Conservation (phyloP, 1,140 invertebrate species). For the Tenebrio molitor region DNA sequence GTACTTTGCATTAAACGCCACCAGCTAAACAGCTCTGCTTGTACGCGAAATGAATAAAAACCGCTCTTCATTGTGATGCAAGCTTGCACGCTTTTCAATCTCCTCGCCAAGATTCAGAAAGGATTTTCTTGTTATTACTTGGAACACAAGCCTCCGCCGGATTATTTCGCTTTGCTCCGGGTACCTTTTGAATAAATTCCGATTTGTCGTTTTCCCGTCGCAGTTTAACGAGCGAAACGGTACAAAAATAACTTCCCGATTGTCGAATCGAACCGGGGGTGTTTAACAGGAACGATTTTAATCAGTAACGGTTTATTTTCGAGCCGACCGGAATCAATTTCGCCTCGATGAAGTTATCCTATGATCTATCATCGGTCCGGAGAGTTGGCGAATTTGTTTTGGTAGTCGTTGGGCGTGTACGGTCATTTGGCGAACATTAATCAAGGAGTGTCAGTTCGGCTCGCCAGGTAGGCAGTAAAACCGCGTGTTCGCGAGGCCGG, state of each 20-base stretch:
- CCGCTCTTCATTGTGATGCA: constrained; percentile 34
- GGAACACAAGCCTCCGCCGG: not conserved
- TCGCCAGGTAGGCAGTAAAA: constrained; percentile 38
- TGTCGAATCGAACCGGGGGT: not conserved
- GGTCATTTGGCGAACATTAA: constrained; percentile 34
- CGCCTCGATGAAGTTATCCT: constrained; percentile 11
- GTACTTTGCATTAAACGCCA: not conserved
- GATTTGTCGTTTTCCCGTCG: not conserved
- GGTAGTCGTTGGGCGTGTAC: constrained; percentile 30
- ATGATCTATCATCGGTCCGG: not conserved
- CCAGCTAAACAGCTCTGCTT: constrained; percentile 7
- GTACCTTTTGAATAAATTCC: not conserved
- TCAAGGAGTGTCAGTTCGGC: constrained; percentile 37
- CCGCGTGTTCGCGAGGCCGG: constrained; percentile 12
- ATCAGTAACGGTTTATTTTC: not conserved
- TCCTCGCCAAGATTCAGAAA: constrained; percentile 12
- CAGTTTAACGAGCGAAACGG: not conserved
- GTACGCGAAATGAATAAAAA: constrained; percentile 36
- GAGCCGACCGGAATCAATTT: not conserved
- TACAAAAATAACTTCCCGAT: not conserved
- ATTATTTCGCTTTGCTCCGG: constrained; percentile 2
- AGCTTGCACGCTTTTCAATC: constrained; percentile 38
- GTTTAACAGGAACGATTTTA: not conserved
- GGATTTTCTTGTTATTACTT: constrained; percentile 28
- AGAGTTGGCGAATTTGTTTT: constrained; percentile 20